Base-by-base conservation (phyloP, 92 coral and sea anemone genomes). In the Phenganax stokvisi region DNA sequence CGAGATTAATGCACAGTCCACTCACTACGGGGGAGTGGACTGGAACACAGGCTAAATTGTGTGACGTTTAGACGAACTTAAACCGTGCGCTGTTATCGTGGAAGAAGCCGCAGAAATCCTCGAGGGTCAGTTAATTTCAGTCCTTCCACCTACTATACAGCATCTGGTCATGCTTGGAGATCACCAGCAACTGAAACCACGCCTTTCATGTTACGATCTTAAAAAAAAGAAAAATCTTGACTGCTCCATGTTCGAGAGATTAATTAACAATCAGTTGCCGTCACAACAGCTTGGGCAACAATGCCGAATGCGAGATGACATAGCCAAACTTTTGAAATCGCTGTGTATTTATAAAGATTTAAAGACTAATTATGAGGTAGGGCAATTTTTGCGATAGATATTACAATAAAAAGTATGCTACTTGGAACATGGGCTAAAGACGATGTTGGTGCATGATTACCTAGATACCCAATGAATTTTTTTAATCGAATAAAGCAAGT, bases 31-130 rank as follows among this genome's bases (percentile, higher is more conserved):
- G 25, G 25, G 25, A 20, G 25, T 20, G 25, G 25, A 20, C 25
- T 20, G 25, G 25, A 20, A 20, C 25, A 20, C 25, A 20, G 25
- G 25, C 28, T 47, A 44, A 47, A 72, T 8, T 28, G 12, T 51
- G 4, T 16, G 16, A 20, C 17, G 64, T 59, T 53, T 74, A 93
- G 98, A 86, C 55, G 76, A 77, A 44, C 88, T 93, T 51, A 84
- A 87, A 56, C 98, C 97, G 0, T 89, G 88, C 10, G 90, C 92
- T 7, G 86, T 93, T 86, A 93, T 93, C n/a, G 93, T 93, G 15
- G 98, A 91, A 75, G 98, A 93, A 71, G 98, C 98, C 6, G 98
- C 98, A 3, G 98, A 91, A 47, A 87, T 91, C 60, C 93, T 93
- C 10, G 98, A 93, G 54, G 89, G 92, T 4, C 97, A 93, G 84